Conservation (phyloP, 1,140 invertebrate genomes). For the Drosophila sp. region DNA sequence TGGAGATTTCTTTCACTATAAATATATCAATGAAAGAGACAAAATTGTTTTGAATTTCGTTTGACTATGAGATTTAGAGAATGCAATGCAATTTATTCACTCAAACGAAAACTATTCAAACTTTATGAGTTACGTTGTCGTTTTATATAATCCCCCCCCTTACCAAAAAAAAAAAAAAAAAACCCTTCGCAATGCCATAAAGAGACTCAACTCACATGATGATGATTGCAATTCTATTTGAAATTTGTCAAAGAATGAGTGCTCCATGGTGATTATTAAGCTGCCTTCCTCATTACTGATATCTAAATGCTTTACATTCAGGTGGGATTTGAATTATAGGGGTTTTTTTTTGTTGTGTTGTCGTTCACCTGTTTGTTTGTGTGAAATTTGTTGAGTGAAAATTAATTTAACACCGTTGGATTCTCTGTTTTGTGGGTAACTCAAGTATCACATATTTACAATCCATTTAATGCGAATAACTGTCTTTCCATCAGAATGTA, state of each 20-base stretch:
- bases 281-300: background rate
- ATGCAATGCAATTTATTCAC: too few species aligned
- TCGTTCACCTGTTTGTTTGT: background rate
- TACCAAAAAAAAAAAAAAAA: too few species aligned
- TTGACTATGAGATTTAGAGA: too few species aligned
- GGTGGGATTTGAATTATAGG: background rate
- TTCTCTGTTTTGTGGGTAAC: conserved; percentile 9
- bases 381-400: conserved; percentile 4
- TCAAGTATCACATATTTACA: conserved; percentile 56
- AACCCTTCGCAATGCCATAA: background rate
- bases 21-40: too few species aligned
- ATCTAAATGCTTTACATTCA: background rate
- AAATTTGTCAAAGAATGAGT: background rate
- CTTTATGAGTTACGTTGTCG: conserved; percentile 6
- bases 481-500: conserved; percentile 22
- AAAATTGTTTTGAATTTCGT: too few species aligned
- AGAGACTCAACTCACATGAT: background rate
- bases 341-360: background rate
- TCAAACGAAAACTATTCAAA: background rate
- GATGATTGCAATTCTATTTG: background rate
- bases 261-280: conserved; percentile 1
- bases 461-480: conserved; percentile 67
- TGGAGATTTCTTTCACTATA: too few species aligned
- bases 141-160: conserved; percentile 1
- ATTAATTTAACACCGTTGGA: conserved; percentile 11